Evolutionary conservation across 2,888 invertebrate genomes (phyloP), one percentile per base, ranked within the genome.

Genomic region (Sthenelais limicola): DNA sequence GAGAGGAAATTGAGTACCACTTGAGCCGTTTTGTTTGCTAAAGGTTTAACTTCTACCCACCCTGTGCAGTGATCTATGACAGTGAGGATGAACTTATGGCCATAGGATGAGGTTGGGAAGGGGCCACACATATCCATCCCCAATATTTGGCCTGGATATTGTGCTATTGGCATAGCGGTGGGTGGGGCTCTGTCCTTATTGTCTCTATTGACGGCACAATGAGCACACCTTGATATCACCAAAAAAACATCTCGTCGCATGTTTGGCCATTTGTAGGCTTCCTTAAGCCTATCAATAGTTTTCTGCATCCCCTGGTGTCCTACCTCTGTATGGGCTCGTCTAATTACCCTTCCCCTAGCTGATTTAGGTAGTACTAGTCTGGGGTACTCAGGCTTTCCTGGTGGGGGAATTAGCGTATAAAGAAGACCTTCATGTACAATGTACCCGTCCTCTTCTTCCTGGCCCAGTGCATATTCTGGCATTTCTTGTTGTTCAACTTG

Each of bases 91-190:
- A 54, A 70, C 30, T 28, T 54, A 24, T 70, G 52, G 18, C 54
- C 70, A 18, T 32, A 24, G 5, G 21, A 12, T 7, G 70, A 54
- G 9, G n/a, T 12, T 9, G 43, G 56, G n/a, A 70, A 70, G 1
- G 70, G 70, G 5, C 70, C 70, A 35, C 33, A 35, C 3, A 70
- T 3, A 33, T 70, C 70, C 38, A 70, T 52, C 18, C 38, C 70
- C 5, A 70, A 24, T 2, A 68, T 38, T 7, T 70, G 38, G 12
- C 26, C 30, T 35, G 54, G 70, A 24, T 30, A 52, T 2, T 24
- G 28, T 18, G 70, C 24, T 3, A 70, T 26, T 5, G 70, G 70
- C 56, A 35, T 54, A 28, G 51, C 33, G 3, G 24, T 30, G 18
- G 43, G 52, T 3, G n/a, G 54, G 7, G 35, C 30, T 12, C 24